Evolutionary conservation across 2,888 invertebrate species (phyloP), one percentile per base, ranked within the genome.

Genomic region (Liposcelis brunnea): DNA sequence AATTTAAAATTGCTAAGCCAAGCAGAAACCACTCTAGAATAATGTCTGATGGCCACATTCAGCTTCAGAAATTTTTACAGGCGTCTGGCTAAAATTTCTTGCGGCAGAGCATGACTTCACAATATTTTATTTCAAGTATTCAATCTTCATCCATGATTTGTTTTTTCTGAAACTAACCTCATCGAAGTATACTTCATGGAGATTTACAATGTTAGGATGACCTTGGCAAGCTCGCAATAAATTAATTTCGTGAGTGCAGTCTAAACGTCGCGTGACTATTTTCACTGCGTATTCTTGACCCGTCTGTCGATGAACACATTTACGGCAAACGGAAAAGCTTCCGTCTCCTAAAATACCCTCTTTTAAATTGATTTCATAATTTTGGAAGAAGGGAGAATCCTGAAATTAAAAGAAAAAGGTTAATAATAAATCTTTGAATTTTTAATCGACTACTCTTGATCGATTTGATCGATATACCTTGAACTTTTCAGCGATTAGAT

Each of bases 251-350:
- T 80, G 67, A 1, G 69, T 68, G 44, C 76, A 76, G 56, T 80
- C 77, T 14, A 73, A 65, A 42, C 73, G 67, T 43, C 75, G 66
- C 52, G 75, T 77, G 8, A 81, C 72, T 44, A 93, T 89, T 69
- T 94, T 93, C 11, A 93, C 91, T 2, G 91, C 91, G 60, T 74
- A 91, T 49, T 78, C 77, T 53, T 75, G 74, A 18, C 77, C 76
- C 0, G 80, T 80, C 49, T 72, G 69, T 49, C 77, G 72, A 55
- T 85, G 74, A 5, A 75, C 69, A 58, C 93, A 93, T 54, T 77
- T 69, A 49, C 86, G 73, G 60, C 90, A 90, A 0, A 90, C 77
- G 0, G 89, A 87, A 61, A 82, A 93, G 8, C 87, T 82, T 0
- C 93, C 93, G 56, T 89, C 86, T 0, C 93, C 91, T 0, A 93